Evolutionary conservation across 2,797 vertebrate genomes (phyloP).

Genomic region (Phoeniculus purpureus): DNA sequence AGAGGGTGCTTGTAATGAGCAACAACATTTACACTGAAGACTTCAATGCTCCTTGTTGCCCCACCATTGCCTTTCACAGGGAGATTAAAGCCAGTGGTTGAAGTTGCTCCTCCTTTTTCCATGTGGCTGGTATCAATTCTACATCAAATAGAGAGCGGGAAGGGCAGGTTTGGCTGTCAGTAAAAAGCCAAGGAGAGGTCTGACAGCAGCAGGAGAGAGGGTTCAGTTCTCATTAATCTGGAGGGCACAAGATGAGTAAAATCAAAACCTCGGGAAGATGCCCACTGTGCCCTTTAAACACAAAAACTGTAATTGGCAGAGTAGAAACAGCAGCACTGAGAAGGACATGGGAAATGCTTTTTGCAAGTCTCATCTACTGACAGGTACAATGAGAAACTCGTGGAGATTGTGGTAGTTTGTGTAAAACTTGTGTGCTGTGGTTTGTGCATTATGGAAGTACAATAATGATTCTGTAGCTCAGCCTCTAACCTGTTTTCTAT

Average conservation of each 20-base stretch:
- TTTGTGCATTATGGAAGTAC: background rate
- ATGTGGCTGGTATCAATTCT: conserved; percentile 68
- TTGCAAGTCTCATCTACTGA: background rate
- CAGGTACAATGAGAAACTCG: background rate
- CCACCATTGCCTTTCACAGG: conserved; percentile 46
- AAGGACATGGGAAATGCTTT: background rate
- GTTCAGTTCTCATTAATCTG: conserved; percentile 39
- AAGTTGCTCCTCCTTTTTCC: conserved; percentile 66
- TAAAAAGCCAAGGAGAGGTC: conserved; percentile 46
- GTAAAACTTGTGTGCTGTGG: background rate
- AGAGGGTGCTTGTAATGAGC: conserved; percentile 64
- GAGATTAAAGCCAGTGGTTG: conserved; percentile 70
- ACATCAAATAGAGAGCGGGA: conserved; percentile 68
- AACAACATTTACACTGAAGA: conserved; percentile 49
- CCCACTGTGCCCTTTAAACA: conserved; percentile 9
- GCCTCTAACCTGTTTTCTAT: conserved; percentile 19
- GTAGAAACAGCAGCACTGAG: background rate
- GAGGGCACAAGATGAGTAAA: conserved; percentile 10
- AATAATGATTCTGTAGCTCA: background rate
- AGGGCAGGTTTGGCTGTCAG: conserved; percentile 58
- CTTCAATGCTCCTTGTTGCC: conserved; percentile 60
- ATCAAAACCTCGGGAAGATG: conserved; percentile 20
- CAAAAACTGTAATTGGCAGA: background rate
- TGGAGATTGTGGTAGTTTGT: background rate
- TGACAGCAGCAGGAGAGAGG: conserved; percentile 37